Evolutionary conservation across 2,888 invertebrate species (phyloP).

Genomic region (Stramonita haemastoma): DNA sequence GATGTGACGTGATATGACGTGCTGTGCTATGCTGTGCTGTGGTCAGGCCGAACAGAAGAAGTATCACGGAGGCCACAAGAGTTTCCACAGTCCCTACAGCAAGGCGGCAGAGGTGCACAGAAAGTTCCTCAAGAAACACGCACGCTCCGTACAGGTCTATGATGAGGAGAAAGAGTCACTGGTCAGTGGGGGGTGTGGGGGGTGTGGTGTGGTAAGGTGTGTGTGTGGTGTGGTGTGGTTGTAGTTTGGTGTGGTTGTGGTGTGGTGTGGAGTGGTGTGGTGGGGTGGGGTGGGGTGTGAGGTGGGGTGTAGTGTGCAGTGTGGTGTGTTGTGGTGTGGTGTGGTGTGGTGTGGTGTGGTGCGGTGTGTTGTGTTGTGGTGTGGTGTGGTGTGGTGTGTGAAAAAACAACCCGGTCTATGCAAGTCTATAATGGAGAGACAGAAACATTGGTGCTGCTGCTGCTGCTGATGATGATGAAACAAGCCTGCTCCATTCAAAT

Average conservation of each 20-base stretch:
- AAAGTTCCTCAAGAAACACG: constrained; percentile 72
- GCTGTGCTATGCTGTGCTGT: no score
- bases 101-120: constrained; percentile 71
- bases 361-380: background rate
- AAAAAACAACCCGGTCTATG: background rate
- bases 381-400: background rate
- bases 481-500: background rate
- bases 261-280: background rate
- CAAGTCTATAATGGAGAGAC: no score
- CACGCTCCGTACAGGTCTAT: constrained; percentile 62
- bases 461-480: background rate
- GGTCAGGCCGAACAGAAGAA: constrained; percentile 92
- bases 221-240: background rate
- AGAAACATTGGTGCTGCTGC: no score
- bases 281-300: background rate
- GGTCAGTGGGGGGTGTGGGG: constrained; percentile 51
- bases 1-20: no score
- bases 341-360: background rate
- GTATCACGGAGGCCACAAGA: constrained; percentile 94
- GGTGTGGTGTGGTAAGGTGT: background rate
- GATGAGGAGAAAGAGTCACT: constrained; percentile 73
- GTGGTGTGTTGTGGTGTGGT: background rate
- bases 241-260: background rate
- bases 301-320: background rate
- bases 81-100: constrained; percentile 75